These are phyloP conservation scores for Trileptium ribeirensis DNA, from an alignment of 2,888 invertebrate genomes.

Conservation along the genomic window DNA sequence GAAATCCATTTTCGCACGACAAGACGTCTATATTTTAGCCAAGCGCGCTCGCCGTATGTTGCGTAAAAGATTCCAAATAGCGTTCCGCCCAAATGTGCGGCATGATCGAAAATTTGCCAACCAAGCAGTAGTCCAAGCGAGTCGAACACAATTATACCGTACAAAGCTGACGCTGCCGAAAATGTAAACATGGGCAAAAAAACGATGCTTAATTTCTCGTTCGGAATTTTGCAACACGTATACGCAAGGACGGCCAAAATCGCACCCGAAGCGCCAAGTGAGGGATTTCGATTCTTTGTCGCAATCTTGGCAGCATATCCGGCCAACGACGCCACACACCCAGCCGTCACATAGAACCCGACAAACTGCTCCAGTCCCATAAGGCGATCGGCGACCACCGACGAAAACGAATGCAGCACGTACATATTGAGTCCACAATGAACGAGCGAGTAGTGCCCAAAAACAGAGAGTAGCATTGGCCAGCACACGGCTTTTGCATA, in stretches of 20 bases:
- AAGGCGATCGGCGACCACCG: slow-evolving; percentile 45
- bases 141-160: slow-evolving; percentile 76
- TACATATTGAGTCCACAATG: slow-evolving; percentile 93
- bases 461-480: slow-evolving; percentile 87
- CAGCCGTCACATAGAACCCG: slow-evolving; percentile 59
- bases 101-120: slow-evolving; percentile 92
- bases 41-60: not conserved
- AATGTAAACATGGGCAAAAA: slow-evolving; percentile 83
- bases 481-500: slow-evolving; percentile 66
- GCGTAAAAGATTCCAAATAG: slow-evolving; percentile 66
- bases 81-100: slow-evolving; percentile 93
- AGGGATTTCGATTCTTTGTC: slow-evolving; percentile 65
- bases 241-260: slow-evolving; percentile 81
- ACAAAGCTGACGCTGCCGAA: slow-evolving; percentile 78
- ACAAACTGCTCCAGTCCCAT: slow-evolving; percentile 36
- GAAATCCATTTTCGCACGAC: not conserved
- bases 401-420: slow-evolving; percentile 76
- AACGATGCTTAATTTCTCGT: slow-evolving; percentile 76
- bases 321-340: slow-evolving; percentile 64
- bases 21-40: not conserved
- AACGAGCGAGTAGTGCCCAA: slow-evolving; percentile 78
- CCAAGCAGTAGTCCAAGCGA: slow-evolving; percentile 70
- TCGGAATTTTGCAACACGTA: slow-evolving; percentile 78
- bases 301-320: slow-evolving; percentile 73
- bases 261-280: slow-evolving; percentile 91